Base-by-base conservation (phyloP, 2,888 invertebrate species). In the Endomychus coccineus region DNA sequence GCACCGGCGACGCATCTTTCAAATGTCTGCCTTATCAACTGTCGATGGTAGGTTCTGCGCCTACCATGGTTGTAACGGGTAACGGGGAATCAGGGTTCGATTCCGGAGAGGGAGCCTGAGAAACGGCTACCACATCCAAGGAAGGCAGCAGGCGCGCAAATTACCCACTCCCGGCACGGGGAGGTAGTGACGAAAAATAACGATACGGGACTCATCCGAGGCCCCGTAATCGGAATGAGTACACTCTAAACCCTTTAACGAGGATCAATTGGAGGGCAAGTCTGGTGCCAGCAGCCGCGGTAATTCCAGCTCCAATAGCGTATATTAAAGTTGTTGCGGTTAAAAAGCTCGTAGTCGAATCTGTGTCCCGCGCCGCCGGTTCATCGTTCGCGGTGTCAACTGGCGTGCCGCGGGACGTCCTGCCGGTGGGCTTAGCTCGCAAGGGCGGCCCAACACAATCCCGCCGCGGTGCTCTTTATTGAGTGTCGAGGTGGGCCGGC, bases 51-150 rank as follows among this genome's bases (percentile, higher is more conserved):
- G 71, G 69, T 68, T 73, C 70, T 68, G 66, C 64, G 75, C 69
- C 73, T 75, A 75, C 74, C 75, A 74, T 77, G 75, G 74, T 73
- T 67, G 69, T 71, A 68, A 78, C 75, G 74, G 53, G 76, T 78
- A 75, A 78, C 76, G 76, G 77, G 72, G 76, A 77, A 78, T 78
- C 71, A 77, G 77, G 77, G 77, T 78, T 78, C 74, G 74, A 75
- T 76, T 77, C 75, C 74, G 75, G 74, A 76, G 76, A 76, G 74
- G 73, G 72, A 75, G 75, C 75, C 29, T 29, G 13, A 34, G 35
- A 34, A 25, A 34, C 35, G 35, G 35, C 35, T 34, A 34, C 28
- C 36, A 36, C 36, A 36, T n/a, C n/a, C n/a, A n/a, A n/a, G n/a
- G n/a, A n/a, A n/a, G n/a, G n/a, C n/a, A n/a, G n/a, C n/a, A n/a